Conservation (phyloP, 2,113 vertebrate species). For the Rhynchomys soricoides region DNA sequence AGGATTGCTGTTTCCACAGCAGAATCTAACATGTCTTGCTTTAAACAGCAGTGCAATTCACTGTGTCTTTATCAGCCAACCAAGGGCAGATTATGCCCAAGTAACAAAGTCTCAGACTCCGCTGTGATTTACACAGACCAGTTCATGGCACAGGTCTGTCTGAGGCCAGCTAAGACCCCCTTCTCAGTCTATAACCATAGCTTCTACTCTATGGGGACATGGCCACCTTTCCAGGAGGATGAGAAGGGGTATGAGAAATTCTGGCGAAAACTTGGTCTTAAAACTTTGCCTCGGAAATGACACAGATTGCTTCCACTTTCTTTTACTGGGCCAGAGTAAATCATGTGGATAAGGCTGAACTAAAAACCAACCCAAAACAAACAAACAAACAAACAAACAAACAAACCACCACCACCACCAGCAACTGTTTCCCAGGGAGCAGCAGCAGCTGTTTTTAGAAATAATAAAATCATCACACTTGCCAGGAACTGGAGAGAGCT, state of each 20-base stretch:
- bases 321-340: background rate
- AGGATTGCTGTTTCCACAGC: background rate
- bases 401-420: too few relatives aligned
- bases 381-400: too few relatives aligned
- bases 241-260: background rate
- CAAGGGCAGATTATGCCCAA: background rate
- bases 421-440: background rate
- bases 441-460: background rate
- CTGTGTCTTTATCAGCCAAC: background rate
- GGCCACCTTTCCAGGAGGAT: background rate
- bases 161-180: background rate
- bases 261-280: background rate
- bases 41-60: background rate
- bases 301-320: background rate
- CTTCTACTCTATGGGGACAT: background rate
- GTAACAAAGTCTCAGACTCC: background rate
- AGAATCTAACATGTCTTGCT: background rate
- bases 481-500: background rate
- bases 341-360: background rate
- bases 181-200: background rate
- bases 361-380: too few relatives aligned
- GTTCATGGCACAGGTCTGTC: background rate
- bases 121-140: background rate
- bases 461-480: background rate
- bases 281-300: background rate